A percentile compares a stretch with the other conserved stretches of the same genome.
These are phyloP conservation scores for Anthopleura sola DNA, from an alignment of 64 coral and sea anemone genomes.

Conservation along the genomic window DNA sequence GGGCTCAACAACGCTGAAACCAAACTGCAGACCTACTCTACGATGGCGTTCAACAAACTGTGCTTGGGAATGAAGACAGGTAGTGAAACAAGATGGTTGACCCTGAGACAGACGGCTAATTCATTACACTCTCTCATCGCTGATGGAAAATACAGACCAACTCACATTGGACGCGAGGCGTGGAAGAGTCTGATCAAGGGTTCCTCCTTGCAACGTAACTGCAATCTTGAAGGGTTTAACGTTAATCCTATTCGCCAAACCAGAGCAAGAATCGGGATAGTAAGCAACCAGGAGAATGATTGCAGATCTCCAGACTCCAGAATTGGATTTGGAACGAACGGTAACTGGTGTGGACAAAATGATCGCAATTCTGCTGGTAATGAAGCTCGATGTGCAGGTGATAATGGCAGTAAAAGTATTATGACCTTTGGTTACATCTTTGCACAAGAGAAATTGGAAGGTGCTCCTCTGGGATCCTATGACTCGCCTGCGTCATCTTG, in stretches of 20 bases:
- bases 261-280: constrained; percentile 29
- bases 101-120: background rate
- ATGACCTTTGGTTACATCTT: constrained; percentile 4
- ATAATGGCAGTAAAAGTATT: background rate
- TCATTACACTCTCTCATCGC: constrained; percentile 9
- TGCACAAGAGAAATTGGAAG: background rate
- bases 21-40: too few species aligned
- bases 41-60: constrained; percentile 18
- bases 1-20: background rate
- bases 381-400: background rate
- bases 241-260: background rate
- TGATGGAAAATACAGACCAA: constrained; percentile 10
- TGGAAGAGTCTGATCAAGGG: constrained; percentile 25
- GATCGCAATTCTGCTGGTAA: background rate
- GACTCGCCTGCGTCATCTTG: background rate
- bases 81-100: constrained; percentile 23
- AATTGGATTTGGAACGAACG: constrained; percentile 27
- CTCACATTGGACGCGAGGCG: background rate
- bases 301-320: constrained; percentile 12
- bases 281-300: constrained; percentile 24
- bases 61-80: constrained; percentile 41
- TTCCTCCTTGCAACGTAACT: constrained; percentile 21
- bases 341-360: background rate
- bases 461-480: background rate
- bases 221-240: constrained; percentile 31